Conservation (phyloP, 2,797 vertebrate genomes). For the Pempheris klunzingeri region DNA sequence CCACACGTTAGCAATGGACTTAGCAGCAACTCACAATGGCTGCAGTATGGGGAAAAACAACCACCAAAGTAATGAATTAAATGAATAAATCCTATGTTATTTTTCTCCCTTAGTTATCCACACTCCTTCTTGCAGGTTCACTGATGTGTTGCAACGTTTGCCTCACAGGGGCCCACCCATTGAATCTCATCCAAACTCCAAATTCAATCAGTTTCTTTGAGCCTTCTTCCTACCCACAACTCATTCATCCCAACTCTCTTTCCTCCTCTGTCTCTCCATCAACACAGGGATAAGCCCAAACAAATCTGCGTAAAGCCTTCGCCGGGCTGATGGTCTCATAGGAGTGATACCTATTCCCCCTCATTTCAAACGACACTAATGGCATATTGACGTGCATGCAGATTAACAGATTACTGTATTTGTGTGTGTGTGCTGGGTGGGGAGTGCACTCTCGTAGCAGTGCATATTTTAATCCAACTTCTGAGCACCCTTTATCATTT, state of each 20-base stretch:
- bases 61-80: neutral
- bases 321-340: constrained; percentile 44
- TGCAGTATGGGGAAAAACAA: neutral
- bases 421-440: constrained; percentile 36
- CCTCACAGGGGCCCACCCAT: neutral
- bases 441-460: constrained; percentile 24
- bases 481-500: constrained; percentile 34
- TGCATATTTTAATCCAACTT: constrained; percentile 43
- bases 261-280: constrained; percentile 51
- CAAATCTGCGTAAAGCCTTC: constrained; percentile 71
- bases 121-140: neutral
- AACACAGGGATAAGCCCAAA: constrained; percentile 59
- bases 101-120: neutral
- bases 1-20: neutral
- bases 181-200: constrained; percentile 22
- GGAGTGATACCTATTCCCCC: constrained; percentile 66
- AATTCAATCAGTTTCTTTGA: constrained; percentile 18
- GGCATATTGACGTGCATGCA: constrained; percentile 64
- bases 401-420: constrained; percentile 70
- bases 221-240: neutral
- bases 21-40: neutral
- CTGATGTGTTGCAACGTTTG: constrained; percentile 12
- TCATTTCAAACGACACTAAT: constrained; percentile 61
- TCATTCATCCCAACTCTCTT: constrained; percentile 32
- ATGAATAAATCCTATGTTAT: neutral